These are phyloP conservation scores for Sphenopsis melanotis DNA, from an alignment of 2,797 vertebrate genomes.

Conservation along the genomic window DNA sequence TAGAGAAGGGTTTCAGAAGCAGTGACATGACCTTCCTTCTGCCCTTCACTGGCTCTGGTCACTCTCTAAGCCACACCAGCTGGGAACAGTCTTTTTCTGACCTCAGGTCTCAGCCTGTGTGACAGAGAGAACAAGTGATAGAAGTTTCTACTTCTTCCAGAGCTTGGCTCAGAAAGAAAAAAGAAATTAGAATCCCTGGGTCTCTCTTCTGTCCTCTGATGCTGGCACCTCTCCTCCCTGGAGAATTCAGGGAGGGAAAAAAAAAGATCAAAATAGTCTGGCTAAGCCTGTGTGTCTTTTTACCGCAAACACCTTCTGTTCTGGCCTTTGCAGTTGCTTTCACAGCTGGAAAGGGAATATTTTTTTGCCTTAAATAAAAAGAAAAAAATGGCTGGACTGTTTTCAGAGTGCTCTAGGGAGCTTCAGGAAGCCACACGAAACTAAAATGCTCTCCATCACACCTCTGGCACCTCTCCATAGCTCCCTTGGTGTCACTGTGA, in stretches of 20 bases:
- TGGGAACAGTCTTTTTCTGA: neutral
- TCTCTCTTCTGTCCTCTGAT: neutral
- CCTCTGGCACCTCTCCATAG: neutral
- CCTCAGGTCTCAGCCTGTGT: neutral
- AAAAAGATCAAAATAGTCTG: neutral
- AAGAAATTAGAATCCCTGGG: neutral
- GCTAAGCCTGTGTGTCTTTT: neutral
- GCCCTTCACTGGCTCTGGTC: neutral
- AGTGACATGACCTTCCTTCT: neutral
- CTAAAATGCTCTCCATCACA: slow-evolving; percentile 4
- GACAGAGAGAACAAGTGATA: neutral
- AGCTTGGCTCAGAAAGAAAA: neutral
- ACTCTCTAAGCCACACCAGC: neutral
- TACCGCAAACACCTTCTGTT: slow-evolving; percentile 46
- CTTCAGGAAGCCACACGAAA: slow-evolving; percentile 38
- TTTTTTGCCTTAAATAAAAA: slow-evolving; percentile 21
- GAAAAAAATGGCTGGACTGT: neutral
- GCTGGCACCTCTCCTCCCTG: neutral
- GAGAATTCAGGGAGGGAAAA: neutral
- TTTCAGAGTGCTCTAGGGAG: slow-evolving; percentile 16
- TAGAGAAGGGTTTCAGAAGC: neutral
- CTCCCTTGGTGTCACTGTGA: neutral
- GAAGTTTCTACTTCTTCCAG: neutral
- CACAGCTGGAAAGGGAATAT: slow-evolving; percentile 42
- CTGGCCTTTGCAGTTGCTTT: slow-evolving; percentile 47